Percentiles rank a stretch among this genome's conserved stretches.
phyloP scores from a whole-genome alignment of 2,888 invertebrate genomes.

The Archaeoteleia sp. region DNA sequence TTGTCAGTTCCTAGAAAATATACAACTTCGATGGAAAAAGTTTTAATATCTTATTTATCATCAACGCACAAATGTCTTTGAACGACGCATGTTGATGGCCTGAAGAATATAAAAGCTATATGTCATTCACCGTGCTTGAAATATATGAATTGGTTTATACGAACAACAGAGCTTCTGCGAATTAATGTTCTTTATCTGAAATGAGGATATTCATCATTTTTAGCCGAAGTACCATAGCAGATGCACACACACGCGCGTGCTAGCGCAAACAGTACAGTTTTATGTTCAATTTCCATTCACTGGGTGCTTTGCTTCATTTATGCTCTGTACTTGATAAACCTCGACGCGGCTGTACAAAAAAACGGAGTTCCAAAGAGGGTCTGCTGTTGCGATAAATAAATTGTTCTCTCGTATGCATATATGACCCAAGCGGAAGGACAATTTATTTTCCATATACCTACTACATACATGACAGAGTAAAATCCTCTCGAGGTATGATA shows the following conservation, averaged over 20 bases:
- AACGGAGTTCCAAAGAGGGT: constrained; percentile 16
- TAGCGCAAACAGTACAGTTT: constrained; percentile 37
- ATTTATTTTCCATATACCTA: constrained; percentile 55
- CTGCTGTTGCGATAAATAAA: constrained; percentile 58
- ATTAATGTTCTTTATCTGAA: constrained; percentile 42
- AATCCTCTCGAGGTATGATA: constrained; percentile 35
- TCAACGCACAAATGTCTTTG: too few relatives aligned
- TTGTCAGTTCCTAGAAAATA: too few relatives aligned
- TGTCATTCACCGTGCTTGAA: too few relatives aligned
- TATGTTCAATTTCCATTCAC: constrained; percentile 38
- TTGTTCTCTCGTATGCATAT: constrained; percentile 48
- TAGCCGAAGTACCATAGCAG: constrained; percentile 31
- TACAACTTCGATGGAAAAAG: too few relatives aligned
- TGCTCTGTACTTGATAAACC: constrained; percentile 43
- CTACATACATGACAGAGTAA: constrained; percentile 34
- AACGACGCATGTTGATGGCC: too few relatives aligned
- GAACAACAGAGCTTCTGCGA: background rate
- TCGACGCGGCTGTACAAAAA: constrained; percentile 15
- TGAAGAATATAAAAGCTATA: too few relatives aligned
- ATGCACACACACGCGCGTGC: constrained; percentile 15
- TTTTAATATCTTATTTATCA: too few relatives aligned
- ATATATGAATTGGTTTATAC: too few relatives aligned
- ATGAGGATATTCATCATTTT: constrained; percentile 42
- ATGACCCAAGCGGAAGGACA: constrained; percentile 53
- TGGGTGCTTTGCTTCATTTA: constrained; percentile 44